Evolutionary conservation across 2,113 vertebrate species (phyloP).

Genomic region (Sphyrna mokarran): DNA sequence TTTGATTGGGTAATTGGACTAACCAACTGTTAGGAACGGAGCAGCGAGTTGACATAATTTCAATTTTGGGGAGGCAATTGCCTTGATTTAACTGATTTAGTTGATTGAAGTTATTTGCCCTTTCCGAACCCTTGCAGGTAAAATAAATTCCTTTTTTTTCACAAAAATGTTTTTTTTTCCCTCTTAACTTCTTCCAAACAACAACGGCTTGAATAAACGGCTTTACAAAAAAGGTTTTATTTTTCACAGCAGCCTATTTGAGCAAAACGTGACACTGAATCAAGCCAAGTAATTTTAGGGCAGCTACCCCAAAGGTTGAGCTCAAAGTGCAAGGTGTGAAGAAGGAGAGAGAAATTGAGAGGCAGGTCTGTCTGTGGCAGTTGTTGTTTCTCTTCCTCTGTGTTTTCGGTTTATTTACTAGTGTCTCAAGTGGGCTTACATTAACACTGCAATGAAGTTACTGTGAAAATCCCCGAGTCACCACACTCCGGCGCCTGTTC

Average conservation of each 20-base stretch:
- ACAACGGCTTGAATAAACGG: background rate
- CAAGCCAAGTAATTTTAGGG: too few relatives aligned
- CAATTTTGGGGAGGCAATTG: constrained; percentile 1
- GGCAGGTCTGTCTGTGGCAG: too few relatives aligned
- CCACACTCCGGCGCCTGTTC: too few relatives aligned
- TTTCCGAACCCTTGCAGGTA: background rate
- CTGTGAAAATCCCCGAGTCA: too few relatives aligned
- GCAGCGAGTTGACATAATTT: constrained; percentile 1
- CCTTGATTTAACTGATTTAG: constrained; percentile 6
- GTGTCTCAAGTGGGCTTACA: too few relatives aligned
- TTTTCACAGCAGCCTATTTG: background rate
- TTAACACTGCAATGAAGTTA: too few relatives aligned
- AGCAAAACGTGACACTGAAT: background rate
- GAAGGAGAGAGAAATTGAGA: background rate
- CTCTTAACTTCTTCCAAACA: background rate
- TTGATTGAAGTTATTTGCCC: constrained; percentile 28
- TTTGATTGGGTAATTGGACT: constrained; percentile 33
- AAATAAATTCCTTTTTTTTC: background rate
- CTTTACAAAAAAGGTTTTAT: background rate
- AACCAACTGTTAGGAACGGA: constrained; percentile 14
- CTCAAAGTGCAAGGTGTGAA: background rate
- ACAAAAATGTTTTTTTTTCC: background rate
- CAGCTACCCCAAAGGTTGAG: background rate
- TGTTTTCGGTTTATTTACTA: too few relatives aligned
- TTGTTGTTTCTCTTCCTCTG: too few relatives aligned